A percentile compares a stretch with the other conserved stretches of the same genome.
phyloP scores from a whole-genome alignment of 2,888 invertebrate genomes.

The Drosophila demipolita region DNA sequence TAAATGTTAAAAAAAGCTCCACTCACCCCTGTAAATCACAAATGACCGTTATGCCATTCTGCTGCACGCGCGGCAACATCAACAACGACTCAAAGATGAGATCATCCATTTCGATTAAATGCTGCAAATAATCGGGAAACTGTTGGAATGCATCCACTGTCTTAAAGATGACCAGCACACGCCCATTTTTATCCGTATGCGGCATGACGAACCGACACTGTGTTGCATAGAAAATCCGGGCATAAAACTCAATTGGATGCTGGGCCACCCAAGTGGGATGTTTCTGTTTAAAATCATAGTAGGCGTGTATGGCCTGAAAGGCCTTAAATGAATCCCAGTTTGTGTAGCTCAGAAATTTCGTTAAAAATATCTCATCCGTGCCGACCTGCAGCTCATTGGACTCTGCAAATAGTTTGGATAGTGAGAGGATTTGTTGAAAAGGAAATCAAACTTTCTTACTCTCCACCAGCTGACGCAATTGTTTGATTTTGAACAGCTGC shows the following conservation, averaged over 20 bases:
- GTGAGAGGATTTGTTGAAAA: neutral
- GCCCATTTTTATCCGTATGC: constrained; percentile 79
- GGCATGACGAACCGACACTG: constrained; percentile 81
- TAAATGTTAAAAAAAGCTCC: too few relatives aligned
- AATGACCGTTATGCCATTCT: constrained; percentile 81
- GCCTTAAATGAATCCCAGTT: constrained; percentile 79
- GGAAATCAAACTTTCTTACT: constrained; percentile 52
- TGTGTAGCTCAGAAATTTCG: constrained; percentile 75
- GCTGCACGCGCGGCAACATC: constrained; percentile 80
- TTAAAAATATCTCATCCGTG: constrained; percentile 76
- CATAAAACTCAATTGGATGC: constrained; percentile 77
- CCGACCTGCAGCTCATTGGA: constrained; percentile 74
- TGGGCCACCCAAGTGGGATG: constrained; percentile 81
- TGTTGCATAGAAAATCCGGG: constrained; percentile 72
- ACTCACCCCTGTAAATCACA: constrained; percentile 81
- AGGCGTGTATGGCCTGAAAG: constrained; percentile 71
- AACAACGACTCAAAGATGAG: constrained; percentile 82
- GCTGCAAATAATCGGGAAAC: constrained; percentile 79
- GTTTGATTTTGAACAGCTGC: constrained; percentile 67
- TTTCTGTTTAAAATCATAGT: constrained; percentile 80
- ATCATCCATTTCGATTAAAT: constrained; percentile 83
- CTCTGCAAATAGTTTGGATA: constrained; percentile 45
- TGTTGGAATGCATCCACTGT: constrained; percentile 81
- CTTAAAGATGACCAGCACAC: constrained; percentile 77
- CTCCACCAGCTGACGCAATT: constrained; percentile 70